phyloP scores from a whole-genome alignment of 2,113 vertebrate genomes.

The Murina feae region DNA sequence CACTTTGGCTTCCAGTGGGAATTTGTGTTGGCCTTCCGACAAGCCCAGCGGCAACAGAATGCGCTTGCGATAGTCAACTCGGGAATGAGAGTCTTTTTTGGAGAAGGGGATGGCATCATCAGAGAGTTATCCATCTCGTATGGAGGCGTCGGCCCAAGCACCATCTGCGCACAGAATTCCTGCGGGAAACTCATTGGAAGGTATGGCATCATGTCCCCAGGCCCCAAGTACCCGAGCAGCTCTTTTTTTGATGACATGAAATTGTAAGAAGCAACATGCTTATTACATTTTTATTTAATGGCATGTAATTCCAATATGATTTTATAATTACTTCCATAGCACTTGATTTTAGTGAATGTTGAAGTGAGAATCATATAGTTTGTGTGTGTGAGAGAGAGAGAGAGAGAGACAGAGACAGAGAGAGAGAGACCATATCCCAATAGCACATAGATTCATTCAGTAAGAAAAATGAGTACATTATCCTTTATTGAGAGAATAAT shows the following conservation, averaged over 20 bases:
- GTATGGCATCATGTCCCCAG: constrained; percentile 54
- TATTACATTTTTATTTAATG: background rate
- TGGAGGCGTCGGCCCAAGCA: constrained; percentile 83
- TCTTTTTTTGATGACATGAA: background rate
- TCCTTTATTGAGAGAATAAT: constrained; percentile 6
- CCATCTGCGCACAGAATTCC: constrained; percentile 77
- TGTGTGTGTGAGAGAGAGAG: background rate
- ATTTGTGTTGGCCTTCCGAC: constrained; percentile 84
- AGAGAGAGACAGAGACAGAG: background rate
- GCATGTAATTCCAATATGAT: background rate
- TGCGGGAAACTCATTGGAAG: constrained; percentile 77
- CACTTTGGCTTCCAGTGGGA: constrained; percentile 81
- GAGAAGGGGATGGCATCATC: constrained; percentile 75
- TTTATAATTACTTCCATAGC: background rate
- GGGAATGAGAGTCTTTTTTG: constrained; percentile 85
- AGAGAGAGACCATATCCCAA: background rate
- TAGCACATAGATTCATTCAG: background rate
- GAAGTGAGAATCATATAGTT: background rate
- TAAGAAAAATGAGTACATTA: background rate
- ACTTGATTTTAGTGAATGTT: background rate
- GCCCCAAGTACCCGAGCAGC: background rate
- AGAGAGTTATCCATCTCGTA: constrained; percentile 83
- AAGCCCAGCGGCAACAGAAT: constrained; percentile 84
- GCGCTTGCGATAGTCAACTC: constrained; percentile 83
- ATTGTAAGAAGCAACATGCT: background rate